These are phyloP conservation scores for Nasonia longicornis DNA, from an alignment of 1,140 invertebrate species.

Conservation along the genomic window DNA sequence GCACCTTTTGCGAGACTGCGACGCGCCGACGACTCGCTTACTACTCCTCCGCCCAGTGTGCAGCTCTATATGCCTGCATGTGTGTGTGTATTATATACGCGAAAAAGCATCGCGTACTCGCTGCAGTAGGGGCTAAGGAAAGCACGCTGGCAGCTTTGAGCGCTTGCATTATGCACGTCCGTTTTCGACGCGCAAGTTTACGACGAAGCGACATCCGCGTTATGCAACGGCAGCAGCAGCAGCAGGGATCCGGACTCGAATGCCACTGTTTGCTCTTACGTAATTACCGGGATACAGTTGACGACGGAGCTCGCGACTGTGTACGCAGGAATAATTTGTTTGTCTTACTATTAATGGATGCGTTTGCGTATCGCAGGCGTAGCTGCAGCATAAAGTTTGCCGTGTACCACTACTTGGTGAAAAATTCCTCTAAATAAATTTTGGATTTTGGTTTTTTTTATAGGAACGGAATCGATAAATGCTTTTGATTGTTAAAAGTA, in stretches of 20 bases:
- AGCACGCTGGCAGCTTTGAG: slow-evolving; percentile 9
- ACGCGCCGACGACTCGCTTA: not conserved
- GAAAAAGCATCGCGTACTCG: slow-evolving; percentile 9
- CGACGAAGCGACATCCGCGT: not conserved
- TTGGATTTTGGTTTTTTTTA: too few relatives aligned
- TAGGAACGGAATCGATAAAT: too few relatives aligned
- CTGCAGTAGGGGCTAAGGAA: not conserved
- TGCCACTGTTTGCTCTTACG: slow-evolving; percentile 8
- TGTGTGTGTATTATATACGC: not conserved
- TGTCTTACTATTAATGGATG: slow-evolving; percentile 15
- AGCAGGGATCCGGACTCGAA: not conserved
- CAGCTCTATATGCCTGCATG: too few relatives aligned
- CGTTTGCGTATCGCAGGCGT: not conserved
- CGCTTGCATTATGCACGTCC: slow-evolving; percentile 23
- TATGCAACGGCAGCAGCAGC: not conserved
- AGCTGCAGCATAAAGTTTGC: not conserved
- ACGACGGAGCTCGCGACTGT: not conserved
- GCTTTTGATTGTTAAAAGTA: not conserved
- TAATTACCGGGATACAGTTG: slow-evolving; percentile 1
- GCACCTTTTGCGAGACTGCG: not conserved
- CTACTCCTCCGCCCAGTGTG: not conserved
- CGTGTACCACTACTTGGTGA: not conserved
- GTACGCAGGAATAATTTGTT: not conserved
- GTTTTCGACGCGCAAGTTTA: slow-evolving; percentile 13
- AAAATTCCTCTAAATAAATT: too few relatives aligned